Base-by-base conservation (phyloP, 2,113 vertebrate species). In the Speoplatyrhinus poulsoni region DNA sequence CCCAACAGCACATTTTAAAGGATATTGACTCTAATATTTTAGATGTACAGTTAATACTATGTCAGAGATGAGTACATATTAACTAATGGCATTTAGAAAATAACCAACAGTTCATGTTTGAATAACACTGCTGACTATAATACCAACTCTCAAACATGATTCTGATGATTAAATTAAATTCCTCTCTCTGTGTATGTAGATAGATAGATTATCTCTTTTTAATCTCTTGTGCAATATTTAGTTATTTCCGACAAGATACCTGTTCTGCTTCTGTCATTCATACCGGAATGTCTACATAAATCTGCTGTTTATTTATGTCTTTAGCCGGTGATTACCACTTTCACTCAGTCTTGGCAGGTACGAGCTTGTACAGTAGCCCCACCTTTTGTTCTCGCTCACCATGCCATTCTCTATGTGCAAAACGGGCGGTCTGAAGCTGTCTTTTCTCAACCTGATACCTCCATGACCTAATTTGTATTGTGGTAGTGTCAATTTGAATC, bases 271-370 rank as follows among this genome's bases (percentile, higher is more conserved):
- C 50, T 77, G 73, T 73, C 75, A 76, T 81, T 83, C 69, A 72
- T 79, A 77, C 75, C 62, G 12, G 73, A 69, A 73, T 68, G 77
- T 87, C 84, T 76, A 85, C 83, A 85, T 72, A 82, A 41, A 85
- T 77, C 72, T 76, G 60, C 4, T 73, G 87, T 79, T 77, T 84
- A 26, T 77, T 85, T 66, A 33, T 1, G 1, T 26, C 83, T 86
- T 76, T 85, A 76, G 82, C 80, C 17, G 71, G 17, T 52, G 83
- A 92, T 88, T 84, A 87, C 79, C 66, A 68, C 68, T 69, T 81
- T 72, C 70, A 59, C 75, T 77, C 62, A 61, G 41, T 57, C 69
- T 41, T 72, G 83, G 84, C 74, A 81, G 81, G 85, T 74, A 78
- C 64, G 76, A 46, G 49, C 58, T 71, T 26, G 49, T 64, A 69